Base-by-base conservation (phyloP, 1,140 invertebrate species). In the Apis cerana region DNA sequence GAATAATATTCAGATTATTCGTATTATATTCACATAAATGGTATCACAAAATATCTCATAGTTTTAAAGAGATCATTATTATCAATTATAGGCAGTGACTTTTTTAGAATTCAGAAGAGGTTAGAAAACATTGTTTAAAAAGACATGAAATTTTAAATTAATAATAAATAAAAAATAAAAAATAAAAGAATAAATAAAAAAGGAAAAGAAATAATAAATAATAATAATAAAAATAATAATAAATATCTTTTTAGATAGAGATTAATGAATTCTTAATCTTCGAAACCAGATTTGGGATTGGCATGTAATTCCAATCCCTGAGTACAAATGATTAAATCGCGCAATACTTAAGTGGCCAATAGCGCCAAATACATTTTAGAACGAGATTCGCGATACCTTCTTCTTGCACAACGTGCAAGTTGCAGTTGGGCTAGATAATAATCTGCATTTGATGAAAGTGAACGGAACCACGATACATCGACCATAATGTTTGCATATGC, bases 391-490 rank as follows among this genome's bases (percentile, higher is more conserved):
- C 64, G 80, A 87, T 88, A 84, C 82, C 85, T 81, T 88, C 86
- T 84, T 88, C 85, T 90, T 90, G 79, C 86, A 82, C 80, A 85
- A 87, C 50, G 12, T 71, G 62, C 56, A 33, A 10, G 21, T 82
- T 77, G 70, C 80, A 56, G 27, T 64, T 48, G 56, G 43, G 52
- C 58, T 54, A 67, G 85, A 89, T 87, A 89, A 88, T 84, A 89
- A 87, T 89, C 87, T 77, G 72, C 83, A 65, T 71, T 43, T 58
- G 71, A 88, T 87, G 88, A 91, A 92, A 91, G 91, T 91, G 89
- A 91, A 77, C 64, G 89, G 85, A 69, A n/a, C 72, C 12, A 12
- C 48, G 83, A 83, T 81, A 70, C 58, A 64, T 61, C 58, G 70
- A 23, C 17, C 17, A 15, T 8, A 62, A 9, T 10, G 62, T 64